phyloP scores from a whole-genome alignment of 1,140 invertebrate species.

The Steinernema feltiae region DNA sequence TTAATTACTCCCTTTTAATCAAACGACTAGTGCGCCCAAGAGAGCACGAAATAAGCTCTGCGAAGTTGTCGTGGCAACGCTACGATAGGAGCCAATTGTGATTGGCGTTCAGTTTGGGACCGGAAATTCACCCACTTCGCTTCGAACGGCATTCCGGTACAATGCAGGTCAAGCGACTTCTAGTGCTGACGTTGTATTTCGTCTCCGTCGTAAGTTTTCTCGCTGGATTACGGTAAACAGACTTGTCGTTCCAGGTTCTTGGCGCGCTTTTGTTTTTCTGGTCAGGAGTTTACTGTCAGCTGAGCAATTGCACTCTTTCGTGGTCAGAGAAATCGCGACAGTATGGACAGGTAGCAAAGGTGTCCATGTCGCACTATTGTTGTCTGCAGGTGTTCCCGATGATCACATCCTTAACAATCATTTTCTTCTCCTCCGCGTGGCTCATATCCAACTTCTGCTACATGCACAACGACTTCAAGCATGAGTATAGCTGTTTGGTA shows the following conservation, averaged over 20 bases:
- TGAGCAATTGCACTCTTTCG: background rate
- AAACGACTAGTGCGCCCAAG: background rate
- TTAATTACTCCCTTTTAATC: background rate
- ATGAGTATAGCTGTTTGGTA: constrained; percentile 2
- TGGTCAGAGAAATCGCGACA: background rate
- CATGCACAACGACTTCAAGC: background rate
- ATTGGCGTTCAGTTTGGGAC: background rate
- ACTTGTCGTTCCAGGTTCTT: background rate
- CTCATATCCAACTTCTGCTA: background rate
- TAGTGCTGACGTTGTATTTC: background rate
- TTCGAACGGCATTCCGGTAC: background rate
- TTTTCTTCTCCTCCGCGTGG: background rate
- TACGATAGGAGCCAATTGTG: constrained; percentile 1
- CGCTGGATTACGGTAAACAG: background rate
- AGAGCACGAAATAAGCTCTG: background rate
- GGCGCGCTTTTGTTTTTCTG: constrained; percentile 4
- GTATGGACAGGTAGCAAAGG: background rate
- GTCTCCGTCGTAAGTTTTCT: background rate
- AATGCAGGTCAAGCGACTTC: background rate
- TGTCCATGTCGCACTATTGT: background rate
- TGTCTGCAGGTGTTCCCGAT: background rate
- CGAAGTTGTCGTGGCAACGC: constrained; percentile 9
- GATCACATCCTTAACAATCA: background rate
- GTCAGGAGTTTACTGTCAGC: background rate
- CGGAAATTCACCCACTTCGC: background rate